Base-by-base conservation (phyloP, 2,888 invertebrate genomes). In the Osmoderma eremita region DNA sequence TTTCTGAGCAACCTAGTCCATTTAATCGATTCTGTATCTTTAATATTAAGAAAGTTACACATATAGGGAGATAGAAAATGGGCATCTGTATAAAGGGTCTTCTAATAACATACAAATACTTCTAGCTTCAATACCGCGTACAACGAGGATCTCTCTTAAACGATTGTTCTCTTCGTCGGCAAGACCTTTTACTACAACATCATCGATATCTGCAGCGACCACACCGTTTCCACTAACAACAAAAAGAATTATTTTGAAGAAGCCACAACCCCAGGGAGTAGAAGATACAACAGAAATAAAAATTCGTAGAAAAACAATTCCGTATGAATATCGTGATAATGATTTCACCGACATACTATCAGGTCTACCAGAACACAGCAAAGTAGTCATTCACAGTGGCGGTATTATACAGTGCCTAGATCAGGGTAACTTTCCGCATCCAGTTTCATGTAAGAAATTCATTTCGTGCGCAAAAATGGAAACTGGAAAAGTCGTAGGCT, bases 381-480 rank as follows among this genome's bases (percentile, higher is more conserved):
- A 90, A 78, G 88, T 89, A 22, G 80, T 88, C 51, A 81, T 90
- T 6, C 87, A 88, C 76, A 85, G 84, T n/a, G 86, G 88, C 79
- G 93, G 92, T 30, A 87, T 87, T 63, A 91, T 96, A 73, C 90
- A 92, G 73, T 96, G 96, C 78, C 83, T 93, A 67, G 95, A 95
- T 80, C 91, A 93, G 74, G 96, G 96, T 41, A 95, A 93, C 80
- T 96, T 95, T 83, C 92, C 95, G 0, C 95, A 96, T 84, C 96
- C 96, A 1, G 86, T 89, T 13, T 94, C 93, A 0, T 96, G 96
- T 81, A 92, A 91, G 82, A 94, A 94, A 82, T 96, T 95, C 81
- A 94, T 96, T 75, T 93, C 93, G 17, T 96, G 96, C 81, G 94
- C 95, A 22, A 88, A 87, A 79, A 90, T 92, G 85, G 93, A 93